Conservation (phyloP, 2,888 invertebrate genomes). For the Pasiphila rectangulata region DNA sequence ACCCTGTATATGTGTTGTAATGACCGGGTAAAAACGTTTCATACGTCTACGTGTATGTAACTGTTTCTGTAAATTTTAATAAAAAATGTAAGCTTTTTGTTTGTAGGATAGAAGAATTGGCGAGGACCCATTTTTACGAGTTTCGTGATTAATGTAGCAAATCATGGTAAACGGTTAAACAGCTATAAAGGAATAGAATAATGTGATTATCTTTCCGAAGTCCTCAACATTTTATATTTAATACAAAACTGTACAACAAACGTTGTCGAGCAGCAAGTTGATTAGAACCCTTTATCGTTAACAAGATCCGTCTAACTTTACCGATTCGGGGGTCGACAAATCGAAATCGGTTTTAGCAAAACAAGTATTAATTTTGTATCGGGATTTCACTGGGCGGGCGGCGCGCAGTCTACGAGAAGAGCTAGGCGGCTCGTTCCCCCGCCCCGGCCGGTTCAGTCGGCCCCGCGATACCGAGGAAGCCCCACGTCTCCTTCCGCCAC, state of each 20-base stretch:
- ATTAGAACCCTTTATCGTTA: slow-evolving; percentile 76
- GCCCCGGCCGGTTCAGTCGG: slow-evolving; percentile 66
- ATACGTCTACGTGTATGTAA: too few species aligned
- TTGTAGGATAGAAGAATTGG: too few species aligned
- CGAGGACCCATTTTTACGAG: too few species aligned
- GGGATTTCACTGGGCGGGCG: slow-evolving; percentile 61
- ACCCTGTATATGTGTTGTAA: too few species aligned
- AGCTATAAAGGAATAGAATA: too few species aligned
- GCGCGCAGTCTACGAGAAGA: slow-evolving; percentile 58
- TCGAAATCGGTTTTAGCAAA: slow-evolving; percentile 79
- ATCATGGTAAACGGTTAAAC: too few species aligned
- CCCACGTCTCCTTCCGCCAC: slow-evolving; percentile 49
- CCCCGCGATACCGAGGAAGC: slow-evolving; percentile 56
- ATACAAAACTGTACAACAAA: slow-evolving; percentile 37
- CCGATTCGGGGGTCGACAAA: slow-evolving; percentile 76
- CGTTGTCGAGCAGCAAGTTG: slow-evolving; percentile 52
- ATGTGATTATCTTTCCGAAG: too few species aligned
- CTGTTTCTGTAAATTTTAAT: too few species aligned
- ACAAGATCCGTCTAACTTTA: slow-evolving; percentile 76
- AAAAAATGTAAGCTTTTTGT: too few species aligned
- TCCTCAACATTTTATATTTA: too few species aligned
- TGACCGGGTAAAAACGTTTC: too few species aligned
- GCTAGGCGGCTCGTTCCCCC: slow-evolving; percentile 45
- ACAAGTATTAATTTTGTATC: slow-evolving; percentile 81
- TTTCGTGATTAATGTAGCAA: too few species aligned